A percentile compares a stretch with the other conserved stretches of the same genome.
Conservation (phyloP, 2,113 vertebrate species). For the Salvator merianae region DNA sequence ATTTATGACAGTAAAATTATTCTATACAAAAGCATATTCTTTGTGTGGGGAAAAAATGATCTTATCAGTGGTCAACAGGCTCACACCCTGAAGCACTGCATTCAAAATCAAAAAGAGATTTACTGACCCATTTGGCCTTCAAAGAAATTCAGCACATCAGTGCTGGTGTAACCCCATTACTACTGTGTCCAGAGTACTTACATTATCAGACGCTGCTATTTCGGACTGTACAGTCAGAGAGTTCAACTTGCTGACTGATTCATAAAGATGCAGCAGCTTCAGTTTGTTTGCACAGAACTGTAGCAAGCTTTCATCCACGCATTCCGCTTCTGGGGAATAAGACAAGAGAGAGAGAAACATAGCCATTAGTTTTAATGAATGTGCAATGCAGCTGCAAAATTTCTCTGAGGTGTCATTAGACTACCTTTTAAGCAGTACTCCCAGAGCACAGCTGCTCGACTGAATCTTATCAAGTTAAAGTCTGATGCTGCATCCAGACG, state of each 20-base stretch:
- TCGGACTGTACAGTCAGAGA: constrained; percentile 61
- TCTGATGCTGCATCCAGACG: no score
- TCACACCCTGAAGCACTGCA: no score
- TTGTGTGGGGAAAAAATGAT: not conserved
- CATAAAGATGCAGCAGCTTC: constrained; percentile 89
- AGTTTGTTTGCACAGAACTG: constrained; percentile 87
- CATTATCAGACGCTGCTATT: constrained; percentile 67
- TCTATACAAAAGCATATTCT: not conserved
- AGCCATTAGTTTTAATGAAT: constrained; percentile 29
- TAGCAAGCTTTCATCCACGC: constrained; percentile 85
- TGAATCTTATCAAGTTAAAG: constrained; percentile 9
- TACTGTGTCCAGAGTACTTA: constrained; percentile 64
- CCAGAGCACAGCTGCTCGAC: not conserved
- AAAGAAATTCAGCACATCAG: no score
- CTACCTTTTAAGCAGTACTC: constrained; percentile 11
- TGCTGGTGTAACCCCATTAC: no score
- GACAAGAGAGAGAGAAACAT: constrained; percentile 23
- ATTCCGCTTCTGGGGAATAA: constrained; percentile 80
- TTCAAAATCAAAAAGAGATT: no score
- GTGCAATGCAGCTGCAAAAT: not conserved
- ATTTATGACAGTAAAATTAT: not conserved
- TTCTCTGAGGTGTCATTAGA: not conserved
- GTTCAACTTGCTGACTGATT: constrained; percentile 83
- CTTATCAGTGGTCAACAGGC: no score
- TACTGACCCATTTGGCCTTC: no score